These are phyloP conservation scores for Amblyjoppa proteus DNA, from an alignment of 2,888 invertebrate genomes.

Conservation along the genomic window DNA sequence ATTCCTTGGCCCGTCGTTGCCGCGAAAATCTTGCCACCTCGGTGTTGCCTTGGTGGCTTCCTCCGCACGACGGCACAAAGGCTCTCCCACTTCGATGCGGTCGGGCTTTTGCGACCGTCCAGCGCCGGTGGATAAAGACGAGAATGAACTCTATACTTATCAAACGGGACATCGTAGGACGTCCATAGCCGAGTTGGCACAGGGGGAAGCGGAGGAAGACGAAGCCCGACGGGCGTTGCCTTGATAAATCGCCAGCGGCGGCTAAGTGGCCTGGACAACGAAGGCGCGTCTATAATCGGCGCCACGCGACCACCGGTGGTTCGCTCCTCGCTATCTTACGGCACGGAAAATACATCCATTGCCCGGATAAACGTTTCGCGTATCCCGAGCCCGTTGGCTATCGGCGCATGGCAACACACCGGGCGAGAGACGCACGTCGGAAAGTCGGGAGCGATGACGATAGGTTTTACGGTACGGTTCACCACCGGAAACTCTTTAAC, in stretches of 20 bases:
- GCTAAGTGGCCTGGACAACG: constrained; percentile 49
- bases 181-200: background rate
- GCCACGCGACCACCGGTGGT: constrained; percentile 39
- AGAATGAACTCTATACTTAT: constrained; percentile 1
- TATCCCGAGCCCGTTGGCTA: background rate
- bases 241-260: constrained; percentile 46
- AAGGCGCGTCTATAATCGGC: constrained; percentile 43
- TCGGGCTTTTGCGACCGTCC: background rate
- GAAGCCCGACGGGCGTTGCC: constrained; percentile 34
- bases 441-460: constrained; percentile 14
- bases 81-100: background rate
- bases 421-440: background rate
- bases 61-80: constrained; percentile 6
- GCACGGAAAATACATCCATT: background rate
- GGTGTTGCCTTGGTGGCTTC: background rate
- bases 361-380: background rate
- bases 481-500: constrained; percentile 28
- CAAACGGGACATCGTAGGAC: background rate
- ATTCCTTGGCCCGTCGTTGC: constrained; percentile 15
- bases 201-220: background rate
- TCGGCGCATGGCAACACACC: constrained; percentile 36
- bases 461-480: constrained; percentile 23
- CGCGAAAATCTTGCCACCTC: background rate
- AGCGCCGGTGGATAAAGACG: background rate
- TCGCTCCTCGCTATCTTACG: background rate